Conservation (phyloP, 2,797 vertebrate genomes). For the Acridotheres tristis region DNA sequence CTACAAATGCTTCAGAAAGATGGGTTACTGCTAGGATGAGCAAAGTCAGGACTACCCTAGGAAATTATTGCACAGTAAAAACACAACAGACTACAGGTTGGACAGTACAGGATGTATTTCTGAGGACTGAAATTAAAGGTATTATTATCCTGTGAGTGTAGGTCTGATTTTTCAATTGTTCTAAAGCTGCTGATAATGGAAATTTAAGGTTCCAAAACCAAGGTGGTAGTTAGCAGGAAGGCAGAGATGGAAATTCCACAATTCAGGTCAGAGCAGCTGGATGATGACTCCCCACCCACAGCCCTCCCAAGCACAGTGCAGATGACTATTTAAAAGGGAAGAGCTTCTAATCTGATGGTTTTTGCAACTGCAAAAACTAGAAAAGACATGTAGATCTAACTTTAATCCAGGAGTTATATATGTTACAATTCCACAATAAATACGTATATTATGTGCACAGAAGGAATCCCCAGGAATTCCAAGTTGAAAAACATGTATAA, state of each 20-base stretch:
- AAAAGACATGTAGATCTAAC: not conserved
- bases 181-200: not conserved
- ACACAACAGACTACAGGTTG: not conserved
- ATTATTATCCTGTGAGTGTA: not conserved
- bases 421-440: not conserved
- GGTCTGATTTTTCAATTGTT: not conserved
- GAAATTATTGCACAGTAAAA: not conserved
- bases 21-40: not conserved
- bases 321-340: not conserved
- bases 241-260: not conserved
- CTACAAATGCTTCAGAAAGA: not conserved
- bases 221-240: not conserved
- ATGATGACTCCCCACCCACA: not conserved
- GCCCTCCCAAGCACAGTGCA: not conserved
- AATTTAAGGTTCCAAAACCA: not conserved
- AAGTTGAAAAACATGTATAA: not conserved
- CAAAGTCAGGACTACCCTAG: not conserved
- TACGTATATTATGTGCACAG: fast-evolving
- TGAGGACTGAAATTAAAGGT: not conserved
- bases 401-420: not conserved
- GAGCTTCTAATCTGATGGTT: not conserved
- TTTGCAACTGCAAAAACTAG: not conserved
- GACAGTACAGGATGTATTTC: not conserved
- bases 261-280: not conserved
- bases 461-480: not conserved